Base-by-base conservation (phyloP, 2,888 invertebrate species). In the Melieria picta region DNA sequence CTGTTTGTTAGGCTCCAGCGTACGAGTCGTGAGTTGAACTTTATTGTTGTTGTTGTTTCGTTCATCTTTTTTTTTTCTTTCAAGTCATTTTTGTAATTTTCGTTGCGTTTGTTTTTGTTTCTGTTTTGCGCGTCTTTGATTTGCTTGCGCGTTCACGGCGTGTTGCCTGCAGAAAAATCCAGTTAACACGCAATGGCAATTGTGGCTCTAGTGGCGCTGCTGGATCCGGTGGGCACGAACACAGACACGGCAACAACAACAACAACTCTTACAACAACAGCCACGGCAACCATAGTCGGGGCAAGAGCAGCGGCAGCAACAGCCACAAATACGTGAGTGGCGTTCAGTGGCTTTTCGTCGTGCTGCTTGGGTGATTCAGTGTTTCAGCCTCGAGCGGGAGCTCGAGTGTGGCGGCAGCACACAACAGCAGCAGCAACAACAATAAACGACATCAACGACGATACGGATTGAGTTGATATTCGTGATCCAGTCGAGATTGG, bases 181-280 rank as follows among this genome's bases (percentile, higher is more conserved):
- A 76, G 74, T 70, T 72, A 78, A 74, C 77, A 78, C 76, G 76
- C 78, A 77, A 78, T 74, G 73, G 69, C 47, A 62, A n/a, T 55
- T 58, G 52, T 4, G 48, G 47, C 43, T 46, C 58, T 69, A 63
- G 56, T 46, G 63, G 56, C 48, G 64, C 42, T 16, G 48, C 64
- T 63, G 57, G 58, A 66, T 47, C n/a, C 48, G n/a, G 66, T 56
- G 46, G 68, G 68, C 68, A 61, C 68, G 62, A 30, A 30, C 30
- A 30, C 30, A 30, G 30, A 30, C 30, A 30, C 3, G 42, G 58
- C 60, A 58, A 67, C 43, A 60, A 50, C 30, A 42, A 48, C 52
- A 61, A 16, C 43, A 52, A 5, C 13, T 52, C 13, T n/a, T 50
- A 67, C 60, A 16, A 50, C n/a, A 60, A 43, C 30, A 30, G 30